Percentiles rank a stretch among this genome's conserved stretches.
These are phyloP conservation scores for Cephalopachus bancanus DNA, from an alignment of 2,797 vertebrate genomes.

Conservation along the genomic window DNA sequence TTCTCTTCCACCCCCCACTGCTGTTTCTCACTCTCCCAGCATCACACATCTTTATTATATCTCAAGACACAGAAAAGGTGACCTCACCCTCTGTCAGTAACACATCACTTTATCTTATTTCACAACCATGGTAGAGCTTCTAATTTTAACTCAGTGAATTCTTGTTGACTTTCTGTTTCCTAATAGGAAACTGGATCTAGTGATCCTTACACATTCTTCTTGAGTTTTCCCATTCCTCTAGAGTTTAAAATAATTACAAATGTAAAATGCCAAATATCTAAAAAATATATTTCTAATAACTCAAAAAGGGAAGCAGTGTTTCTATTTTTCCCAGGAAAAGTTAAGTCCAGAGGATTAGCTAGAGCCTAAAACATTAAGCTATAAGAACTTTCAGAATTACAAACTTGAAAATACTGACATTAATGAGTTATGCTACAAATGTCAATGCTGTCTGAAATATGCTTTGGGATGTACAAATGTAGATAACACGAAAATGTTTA, in stretches of 20 bases:
- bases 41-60: not conserved
- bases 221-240: conserved; percentile 19
- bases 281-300: conserved; percentile 46
- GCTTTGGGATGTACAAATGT: not conserved
- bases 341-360: conserved; percentile 50
- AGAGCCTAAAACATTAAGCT: not conserved
- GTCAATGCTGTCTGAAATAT: conserved; percentile 3
- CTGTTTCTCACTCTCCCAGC: not conserved
- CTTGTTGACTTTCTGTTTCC: conserved; percentile 5
- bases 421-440: conserved; percentile 5
- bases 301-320: conserved; percentile 1
- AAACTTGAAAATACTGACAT: conserved; percentile 39
- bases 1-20: no score
- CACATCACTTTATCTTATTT: conserved; percentile 6
- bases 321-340: conserved; percentile 60
- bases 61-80: not conserved
- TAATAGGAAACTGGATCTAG: not conserved
- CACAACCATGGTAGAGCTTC: not conserved
- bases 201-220: conserved; percentile 20
- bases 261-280: conserved; percentile 15
- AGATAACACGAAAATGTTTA: conserved; percentile 41
- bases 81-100: not conserved
- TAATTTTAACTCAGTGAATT: conserved; percentile 22
- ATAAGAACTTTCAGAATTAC: not conserved
- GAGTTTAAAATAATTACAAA: conserved; percentile 58